Evolutionary conservation across 1,140 invertebrate genomes (phyloP), one percentile per base, ranked within the genome.

Genomic region (Lucilia sericata): DNA sequence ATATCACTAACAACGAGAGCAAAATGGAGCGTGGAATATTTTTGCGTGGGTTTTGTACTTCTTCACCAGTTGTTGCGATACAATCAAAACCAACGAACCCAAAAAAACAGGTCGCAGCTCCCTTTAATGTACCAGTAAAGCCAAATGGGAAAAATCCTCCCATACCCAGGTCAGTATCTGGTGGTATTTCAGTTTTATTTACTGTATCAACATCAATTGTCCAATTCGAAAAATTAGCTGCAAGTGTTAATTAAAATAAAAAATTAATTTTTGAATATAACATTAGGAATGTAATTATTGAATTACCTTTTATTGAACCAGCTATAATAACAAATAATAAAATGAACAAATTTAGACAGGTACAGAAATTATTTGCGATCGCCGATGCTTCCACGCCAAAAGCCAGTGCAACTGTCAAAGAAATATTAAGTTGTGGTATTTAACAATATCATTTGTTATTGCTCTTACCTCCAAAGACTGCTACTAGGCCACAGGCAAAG

Each of bases 41-140:
- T 87, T 94, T 95, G 85, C 96, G 96, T 0, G 97, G 97, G 90
- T 98, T 95, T 82, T 94, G 94, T 0, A 95, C 96, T 91, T 96
- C 95, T 88, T 96, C 92, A 0, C 92, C 92, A 0, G 92, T 93
- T 0, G 95, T 95, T 0, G 95, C 90, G 3, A 99, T 98, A 85
- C 96, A 97, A 89, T 99, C 97, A 90, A 98, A 99, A 21, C 97
- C 97, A 83, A 98, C 97, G 90, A 98, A 98, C 7, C 97, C 97
- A 88, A 98, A 98, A 91, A 98, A 99, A 91, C 97, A 98, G 17
- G 96, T 96, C n/a, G 97, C 97, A 1, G 96, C 96, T 1, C 96
- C 97, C 14, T 94, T 94, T 82, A 97, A 86, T 3, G 93, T 93
- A 1, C 95, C 95, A 83, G 91, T 90, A 60, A 94, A 91, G 4